Evolutionary conservation across 64 coral and sea anemone genomes (phyloP).

Genomic region (Porites australiensis): DNA sequence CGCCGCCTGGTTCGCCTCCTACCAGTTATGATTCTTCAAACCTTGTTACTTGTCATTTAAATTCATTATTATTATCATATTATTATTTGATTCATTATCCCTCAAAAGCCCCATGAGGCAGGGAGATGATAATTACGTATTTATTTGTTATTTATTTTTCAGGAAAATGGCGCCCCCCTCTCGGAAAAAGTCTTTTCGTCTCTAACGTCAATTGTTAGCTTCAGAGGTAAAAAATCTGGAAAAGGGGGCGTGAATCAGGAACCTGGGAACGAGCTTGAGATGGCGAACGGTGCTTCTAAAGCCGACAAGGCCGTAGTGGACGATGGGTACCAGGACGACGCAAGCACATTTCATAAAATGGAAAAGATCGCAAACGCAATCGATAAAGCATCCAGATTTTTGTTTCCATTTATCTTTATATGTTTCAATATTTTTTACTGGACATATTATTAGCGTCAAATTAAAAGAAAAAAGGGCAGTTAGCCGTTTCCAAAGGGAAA

Average conservation of each 20-base stretch:
- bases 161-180: neutral
- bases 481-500: too few relatives aligned
- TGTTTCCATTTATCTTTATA: constrained; percentile 40
- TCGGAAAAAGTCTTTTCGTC: neutral
- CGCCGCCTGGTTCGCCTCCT: too few relatives aligned
- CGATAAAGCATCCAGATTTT: constrained; percentile 16
- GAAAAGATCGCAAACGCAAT: constrained; percentile 21
- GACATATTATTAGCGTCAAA: neutral
- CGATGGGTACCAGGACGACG: neutral
- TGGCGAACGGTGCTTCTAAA: neutral
- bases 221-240: neutral
- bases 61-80: neutral
- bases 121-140: too few relatives aligned
- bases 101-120: too few relatives aligned
- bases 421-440: neutral
- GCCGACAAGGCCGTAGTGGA: constrained; percentile 1
- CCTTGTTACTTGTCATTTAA: too few relatives aligned
- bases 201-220: neutral
- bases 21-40: too few relatives aligned
- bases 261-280: neutral
- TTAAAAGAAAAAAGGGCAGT: too few relatives aligned
- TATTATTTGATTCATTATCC: neutral
- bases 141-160: neutral
- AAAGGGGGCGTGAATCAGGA: neutral
- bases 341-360: neutral